Evolutionary conservation across 2,797 vertebrate genomes (phyloP).

Genomic region (Scyliorhinus canicula): DNA sequence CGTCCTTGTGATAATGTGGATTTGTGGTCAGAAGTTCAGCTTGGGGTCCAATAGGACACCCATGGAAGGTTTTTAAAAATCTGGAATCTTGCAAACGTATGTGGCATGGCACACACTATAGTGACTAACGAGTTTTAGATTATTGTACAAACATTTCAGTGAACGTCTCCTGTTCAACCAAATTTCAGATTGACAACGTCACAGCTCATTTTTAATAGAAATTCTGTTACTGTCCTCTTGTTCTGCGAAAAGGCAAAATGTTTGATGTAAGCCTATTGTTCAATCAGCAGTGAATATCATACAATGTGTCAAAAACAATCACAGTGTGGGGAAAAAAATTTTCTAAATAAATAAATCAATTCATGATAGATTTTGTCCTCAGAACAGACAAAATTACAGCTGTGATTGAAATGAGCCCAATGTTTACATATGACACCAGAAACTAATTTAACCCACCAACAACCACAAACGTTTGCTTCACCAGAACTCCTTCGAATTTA

Average conservation of each 20-base stretch:
- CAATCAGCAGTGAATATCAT: not conserved
- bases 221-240: not conserved
- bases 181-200: not conserved
- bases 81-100: not conserved
- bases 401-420: not conserved
- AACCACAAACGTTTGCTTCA: not conserved
- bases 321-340: not conserved
- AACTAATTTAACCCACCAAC: not conserved
- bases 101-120: too few relatives aligned
- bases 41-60: too few relatives aligned
- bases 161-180: too few relatives aligned
- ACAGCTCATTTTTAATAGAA: not conserved
- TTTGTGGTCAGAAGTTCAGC: too few relatives aligned
- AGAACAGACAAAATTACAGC: not conserved
- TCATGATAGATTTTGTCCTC: not conserved
- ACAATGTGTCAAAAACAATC: not conserved
- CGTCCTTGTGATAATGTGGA: too few relatives aligned
- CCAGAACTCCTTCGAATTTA: not conserved
- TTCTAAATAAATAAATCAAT: not conserved
- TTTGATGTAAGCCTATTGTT: not conserved
- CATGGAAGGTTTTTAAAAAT: not conserved
- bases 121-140: not conserved
- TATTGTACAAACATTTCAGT: not conserved
- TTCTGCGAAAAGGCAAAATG: not conserved
- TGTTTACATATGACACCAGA: not conserved